Base-by-base conservation (phyloP, 1,140 invertebrate genomes). In the Metaphire vulgaris region DNA sequence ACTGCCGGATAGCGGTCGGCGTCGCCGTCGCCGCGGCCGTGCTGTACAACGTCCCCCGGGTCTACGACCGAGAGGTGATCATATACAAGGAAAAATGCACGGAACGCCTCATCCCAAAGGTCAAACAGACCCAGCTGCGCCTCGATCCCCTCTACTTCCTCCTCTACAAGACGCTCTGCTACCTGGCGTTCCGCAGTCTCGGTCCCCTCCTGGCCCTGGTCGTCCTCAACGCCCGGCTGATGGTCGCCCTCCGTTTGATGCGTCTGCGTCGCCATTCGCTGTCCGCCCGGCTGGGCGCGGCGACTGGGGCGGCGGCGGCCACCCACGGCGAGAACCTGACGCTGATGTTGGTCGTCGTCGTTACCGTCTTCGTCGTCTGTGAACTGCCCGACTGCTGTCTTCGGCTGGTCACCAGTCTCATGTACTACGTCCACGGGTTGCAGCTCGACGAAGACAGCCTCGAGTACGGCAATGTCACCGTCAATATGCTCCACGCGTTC, bases 341-440 rank as follows among this genome's bases (percentile, higher is more conserved):
- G 1, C 69, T 76, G 12, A 71, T 76, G 68, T 34, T 76, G 2
- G 75, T 76, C 29, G 41, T 72, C 33, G 75, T 76, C 68, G 75
- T 76, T 26, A 71, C 30, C n/a, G 75, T 76, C 12, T 76, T 76
- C 75, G 31, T 76, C 68, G 69, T 76, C 30, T 76, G 75, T 41
- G 30, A 34, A 69, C 32, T 76, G 26, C 75, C 75, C 31, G 75
- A 76, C 56, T 68, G 70, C 28, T 33, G 29, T n/a, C 69, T 76
- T 1, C 68, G 75, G 15, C 33, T 76, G 21, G 26, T 70, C 29
- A 31, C 71, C 29, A 41, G 29, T 14, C 33, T 76, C 31, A 1
- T n/a, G 1, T 16, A 74, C 16, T 74, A 69, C n/a, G 28, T 69
- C 68, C 31, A 6, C 6, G 14, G 12, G 2, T 12, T 32, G 28